Conservation (phyloP, 2,797 vertebrate species). For the Girardinus metallicus region DNA sequence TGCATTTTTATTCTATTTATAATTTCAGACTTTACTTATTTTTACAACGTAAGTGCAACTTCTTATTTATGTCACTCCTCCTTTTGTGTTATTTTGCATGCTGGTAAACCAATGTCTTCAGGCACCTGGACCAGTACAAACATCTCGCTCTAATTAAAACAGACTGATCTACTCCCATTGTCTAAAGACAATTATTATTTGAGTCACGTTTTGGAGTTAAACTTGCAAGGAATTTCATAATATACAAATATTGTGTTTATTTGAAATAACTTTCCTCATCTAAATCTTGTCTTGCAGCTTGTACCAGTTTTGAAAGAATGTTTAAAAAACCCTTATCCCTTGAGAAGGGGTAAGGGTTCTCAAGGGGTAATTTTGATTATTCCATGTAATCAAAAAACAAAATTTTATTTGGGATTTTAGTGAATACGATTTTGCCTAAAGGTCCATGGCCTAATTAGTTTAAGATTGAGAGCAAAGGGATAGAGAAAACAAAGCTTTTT, state of each 20-base stretch:
- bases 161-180: not conserved
- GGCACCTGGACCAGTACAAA: not conserved
- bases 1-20: not conserved
- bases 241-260: conserved; percentile 9
- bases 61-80: not conserved
- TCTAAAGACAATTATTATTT: conserved; percentile 10
- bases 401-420: conserved; percentile 12
- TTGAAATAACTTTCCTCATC: not conserved
- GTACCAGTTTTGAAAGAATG: not conserved
- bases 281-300: not conserved
- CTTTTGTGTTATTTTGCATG: conserved; percentile 13
- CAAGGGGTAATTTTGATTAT: too few species aligned
- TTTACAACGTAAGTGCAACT: not conserved
- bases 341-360: too few species aligned
- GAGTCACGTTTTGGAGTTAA: not conserved
- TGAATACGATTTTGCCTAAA: conserved; percentile 1
- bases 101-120: conserved; percentile 10
- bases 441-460: not conserved
- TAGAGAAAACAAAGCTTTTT: not conserved
- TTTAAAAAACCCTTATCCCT: not conserved
- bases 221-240: not conserved
- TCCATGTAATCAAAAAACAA: conserved; percentile 8
- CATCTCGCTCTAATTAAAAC: not conserved
- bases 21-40: not conserved
- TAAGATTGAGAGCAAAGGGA: not conserved